These are phyloP conservation scores for Hypotaenidia okinawae DNA, from an alignment of 2,797 vertebrate species.

Conservation along the genomic window DNA sequence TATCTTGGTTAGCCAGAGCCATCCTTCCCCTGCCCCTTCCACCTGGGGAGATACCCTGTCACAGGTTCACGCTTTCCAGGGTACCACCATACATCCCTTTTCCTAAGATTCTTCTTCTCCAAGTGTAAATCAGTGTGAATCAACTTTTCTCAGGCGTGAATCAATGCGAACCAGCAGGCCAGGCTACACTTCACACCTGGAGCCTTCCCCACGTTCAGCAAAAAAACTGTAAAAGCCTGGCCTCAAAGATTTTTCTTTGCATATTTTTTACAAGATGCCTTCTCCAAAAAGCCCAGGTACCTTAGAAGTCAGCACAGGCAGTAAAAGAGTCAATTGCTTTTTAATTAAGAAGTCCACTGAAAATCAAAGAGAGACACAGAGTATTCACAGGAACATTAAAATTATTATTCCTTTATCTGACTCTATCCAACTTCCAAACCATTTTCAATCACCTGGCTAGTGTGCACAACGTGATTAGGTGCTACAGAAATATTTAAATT, in stretches of 20 bases:
- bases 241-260: neutral
- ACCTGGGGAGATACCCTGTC: neutral
- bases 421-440: conserved; percentile 27
- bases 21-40: neutral
- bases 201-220: neutral
- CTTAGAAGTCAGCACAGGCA: conserved; percentile 34
- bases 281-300: conserved; percentile 3
- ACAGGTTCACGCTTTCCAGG: neutral
- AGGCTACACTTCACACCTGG: neutral
- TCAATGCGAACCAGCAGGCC: neutral
- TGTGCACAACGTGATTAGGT: neutral
- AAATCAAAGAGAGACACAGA: neutral
- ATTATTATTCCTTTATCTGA: neutral
- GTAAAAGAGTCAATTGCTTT: conserved; percentile 37
- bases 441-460: neutral
- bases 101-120: neutral
- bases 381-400: neutral
- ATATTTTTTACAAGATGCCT: conserved; percentile 8
- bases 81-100: neutral
- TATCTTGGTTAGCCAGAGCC: neutral
- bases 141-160: conserved; percentile 3
- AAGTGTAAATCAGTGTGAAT: neutral
- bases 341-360: neutral
- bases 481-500: neutral
- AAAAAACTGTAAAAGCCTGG: neutral